Evolutionary conservation across 35 echinoderm and acorn worm genomes (phyloP).

Genomic region (Chiridota heheva): DNA sequence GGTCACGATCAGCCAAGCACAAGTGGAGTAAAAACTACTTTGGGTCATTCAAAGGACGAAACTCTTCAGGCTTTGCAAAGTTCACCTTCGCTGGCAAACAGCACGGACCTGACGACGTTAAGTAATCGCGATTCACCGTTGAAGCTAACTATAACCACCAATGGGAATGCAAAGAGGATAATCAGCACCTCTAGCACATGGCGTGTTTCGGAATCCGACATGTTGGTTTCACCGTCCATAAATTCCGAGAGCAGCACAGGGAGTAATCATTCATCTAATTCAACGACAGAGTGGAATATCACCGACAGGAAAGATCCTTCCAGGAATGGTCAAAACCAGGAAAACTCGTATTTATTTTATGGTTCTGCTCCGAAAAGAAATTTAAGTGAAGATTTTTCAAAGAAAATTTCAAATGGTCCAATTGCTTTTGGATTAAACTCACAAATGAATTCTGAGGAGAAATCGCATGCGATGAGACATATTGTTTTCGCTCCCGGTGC

Average conservation of each 20-base stretch:
- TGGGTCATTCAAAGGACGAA: too few relatives aligned
- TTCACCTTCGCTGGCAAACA: constrained; percentile 57
- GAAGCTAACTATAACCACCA: constrained; percentile 85
- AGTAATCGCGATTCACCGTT: constrained; percentile 77
- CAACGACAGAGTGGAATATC: constrained; percentile 78
- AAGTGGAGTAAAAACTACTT: background rate
- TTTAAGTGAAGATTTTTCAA: too few relatives aligned
- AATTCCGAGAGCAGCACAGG: constrained; percentile 80
- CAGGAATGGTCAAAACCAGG: too few relatives aligned
- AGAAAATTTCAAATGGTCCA: too few relatives aligned
- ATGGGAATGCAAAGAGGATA: constrained; percentile 77
- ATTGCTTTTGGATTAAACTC: too few relatives aligned
- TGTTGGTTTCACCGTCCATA: constrained; percentile 69
- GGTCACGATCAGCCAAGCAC: constrained; percentile 34
- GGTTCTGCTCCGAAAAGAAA: too few relatives aligned
- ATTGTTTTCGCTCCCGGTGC: background rate
- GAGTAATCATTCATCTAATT: constrained; percentile 80
- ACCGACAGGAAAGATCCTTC: constrained; percentile 52
- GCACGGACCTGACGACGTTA: constrained; percentile 74
- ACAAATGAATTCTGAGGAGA: too few relatives aligned
- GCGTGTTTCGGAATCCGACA: constrained; percentile 58
- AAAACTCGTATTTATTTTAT: too few relatives aligned
- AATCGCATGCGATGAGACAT: constrained; percentile 38
- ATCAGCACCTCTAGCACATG: constrained; percentile 73
- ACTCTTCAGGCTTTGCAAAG: constrained; percentile 2